phyloP scores from a whole-genome alignment of 2,113 vertebrate genomes.

The Myxocyprinus asiaticus region DNA sequence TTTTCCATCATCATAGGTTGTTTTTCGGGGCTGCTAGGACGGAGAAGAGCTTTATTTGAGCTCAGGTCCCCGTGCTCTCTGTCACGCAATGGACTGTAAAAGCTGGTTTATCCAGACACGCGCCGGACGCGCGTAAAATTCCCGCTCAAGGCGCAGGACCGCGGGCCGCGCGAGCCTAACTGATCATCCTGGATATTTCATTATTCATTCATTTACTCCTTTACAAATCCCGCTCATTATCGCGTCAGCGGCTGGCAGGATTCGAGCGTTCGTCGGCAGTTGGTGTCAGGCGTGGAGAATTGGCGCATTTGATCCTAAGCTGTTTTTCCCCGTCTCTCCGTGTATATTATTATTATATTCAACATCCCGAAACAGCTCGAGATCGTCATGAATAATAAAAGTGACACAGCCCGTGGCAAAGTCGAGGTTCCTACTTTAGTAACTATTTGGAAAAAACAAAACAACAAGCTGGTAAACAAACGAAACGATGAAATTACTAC shows the following conservation, averaged over 20 bases:
- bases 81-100: slow-evolving; percentile 91
- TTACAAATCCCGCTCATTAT: slow-evolving; percentile 99
- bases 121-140: slow-evolving; percentile 88
- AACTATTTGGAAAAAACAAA: slow-evolving; percentile 69
- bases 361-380: slow-evolving; percentile 88
- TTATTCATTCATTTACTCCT: slow-evolving; percentile 99
- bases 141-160: slow-evolving; percentile 89
- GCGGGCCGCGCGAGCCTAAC: slow-evolving; percentile 91
- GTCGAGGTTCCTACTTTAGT: slow-evolving; percentile 21
- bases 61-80: slow-evolving; percentile 77
- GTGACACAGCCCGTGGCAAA: slow-evolving; percentile 79
- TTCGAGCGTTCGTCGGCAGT: slow-evolving; percentile 58
- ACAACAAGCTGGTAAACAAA: slow-evolving; percentile 16
- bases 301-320: slow-evolving; percentile 97
- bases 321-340: slow-evolving; percentile 59
- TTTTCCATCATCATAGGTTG: neutral
- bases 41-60: slow-evolving; percentile 8
- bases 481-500: slow-evolving; percentile 3
- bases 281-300: slow-evolving; percentile 99
- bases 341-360: slow-evolving; percentile 38
- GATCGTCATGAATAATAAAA: slow-evolving; percentile 99
- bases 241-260: slow-evolving; percentile 88
- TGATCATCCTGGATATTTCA: slow-evolving; percentile 99
- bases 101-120: slow-evolving; percentile 94
- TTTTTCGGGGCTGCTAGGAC: neutral